Percentiles rank a stretch among this genome's conserved stretches.
phyloP scores from a whole-genome alignment of 2,113 vertebrate genomes.

The Cyrtonyx montezumae region DNA sequence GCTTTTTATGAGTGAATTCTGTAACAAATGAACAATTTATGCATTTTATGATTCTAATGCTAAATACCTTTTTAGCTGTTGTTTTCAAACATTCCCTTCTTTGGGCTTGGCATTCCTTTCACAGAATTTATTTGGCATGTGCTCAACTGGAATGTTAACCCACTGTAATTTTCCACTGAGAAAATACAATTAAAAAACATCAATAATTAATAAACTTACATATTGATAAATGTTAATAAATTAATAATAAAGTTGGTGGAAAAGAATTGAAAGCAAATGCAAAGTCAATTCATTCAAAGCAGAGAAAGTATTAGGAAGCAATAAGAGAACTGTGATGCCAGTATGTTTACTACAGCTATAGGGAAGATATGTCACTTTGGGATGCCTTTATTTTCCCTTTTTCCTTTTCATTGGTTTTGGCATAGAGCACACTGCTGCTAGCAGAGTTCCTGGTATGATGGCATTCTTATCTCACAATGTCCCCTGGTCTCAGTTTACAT shows the following conservation, averaged over 20 bases:
- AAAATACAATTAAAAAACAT: background rate
- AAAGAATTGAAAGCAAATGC: background rate
- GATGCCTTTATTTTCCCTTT: background rate
- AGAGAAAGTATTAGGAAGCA: background rate
- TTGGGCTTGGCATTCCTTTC: background rate
- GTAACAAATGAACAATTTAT: background rate
- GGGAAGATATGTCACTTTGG: background rate
- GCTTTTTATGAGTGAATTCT: background rate
- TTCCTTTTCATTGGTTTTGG: background rate
- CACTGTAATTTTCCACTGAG: background rate
- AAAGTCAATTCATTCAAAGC: background rate
- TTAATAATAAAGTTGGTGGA: background rate
- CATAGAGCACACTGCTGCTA: background rate
- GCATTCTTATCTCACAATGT: background rate
- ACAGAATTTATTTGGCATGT: background rate
- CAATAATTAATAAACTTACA: slow-evolving; percentile 36
- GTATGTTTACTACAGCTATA: background rate
- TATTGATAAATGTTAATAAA: slow-evolving; percentile 19
- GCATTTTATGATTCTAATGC: background rate
- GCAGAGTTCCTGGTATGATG: background rate
- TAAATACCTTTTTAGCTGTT: background rate
- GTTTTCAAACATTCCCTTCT: background rate
- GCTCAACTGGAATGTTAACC: background rate
- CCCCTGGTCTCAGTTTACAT: background rate
- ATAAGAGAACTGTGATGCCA: background rate